These are phyloP conservation scores for Hirtodrosophila cameraria DNA, from an alignment of 2,888 invertebrate genomes.

Conservation along the genomic window DNA sequence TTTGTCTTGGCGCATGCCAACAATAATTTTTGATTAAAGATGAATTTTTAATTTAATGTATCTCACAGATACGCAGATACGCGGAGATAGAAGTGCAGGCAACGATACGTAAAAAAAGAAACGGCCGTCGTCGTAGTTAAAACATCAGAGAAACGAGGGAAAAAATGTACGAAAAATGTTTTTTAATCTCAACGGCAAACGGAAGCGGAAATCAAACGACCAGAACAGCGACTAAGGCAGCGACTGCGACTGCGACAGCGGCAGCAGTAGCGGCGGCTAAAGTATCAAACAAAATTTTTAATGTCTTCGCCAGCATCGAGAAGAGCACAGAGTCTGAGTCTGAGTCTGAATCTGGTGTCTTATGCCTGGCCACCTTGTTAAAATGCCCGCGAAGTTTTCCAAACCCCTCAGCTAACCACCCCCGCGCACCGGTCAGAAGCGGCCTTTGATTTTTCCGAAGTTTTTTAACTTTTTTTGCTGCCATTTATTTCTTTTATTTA, in stretches of 20 bases:
- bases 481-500: constrained; percentile 37
- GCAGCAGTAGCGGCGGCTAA: constrained; percentile 47
- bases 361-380: constrained; percentile 72
- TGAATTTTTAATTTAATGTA: constrained; percentile 83
- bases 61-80: constrained; percentile 69
- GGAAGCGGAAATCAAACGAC: constrained; percentile 83
- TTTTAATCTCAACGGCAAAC: constrained; percentile 83
- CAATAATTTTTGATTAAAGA: constrained; percentile 84
- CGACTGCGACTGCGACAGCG: constrained; percentile 3
- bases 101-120: constrained; percentile 53
- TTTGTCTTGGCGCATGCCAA: constrained; percentile 72
- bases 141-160: constrained; percentile 70
- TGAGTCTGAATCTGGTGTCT: constrained; percentile 73
- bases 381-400: constrained; percentile 76
- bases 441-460: constrained; percentile 79
- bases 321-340: constrained; percentile 58
- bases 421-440: constrained; percentile 32
- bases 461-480: constrained; percentile 72
- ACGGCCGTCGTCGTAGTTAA: constrained; percentile 30
- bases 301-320: constrained; percentile 61
- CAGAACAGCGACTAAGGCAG: constrained; percentile 70
- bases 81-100: constrained; percentile 58
- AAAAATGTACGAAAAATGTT: constrained; percentile 72
- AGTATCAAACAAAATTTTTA: constrained; percentile 77
- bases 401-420: constrained; percentile 5